These are phyloP conservation scores for Physella acuta DNA, from an alignment of 1,140 invertebrate species.

Conservation along the genomic window DNA sequence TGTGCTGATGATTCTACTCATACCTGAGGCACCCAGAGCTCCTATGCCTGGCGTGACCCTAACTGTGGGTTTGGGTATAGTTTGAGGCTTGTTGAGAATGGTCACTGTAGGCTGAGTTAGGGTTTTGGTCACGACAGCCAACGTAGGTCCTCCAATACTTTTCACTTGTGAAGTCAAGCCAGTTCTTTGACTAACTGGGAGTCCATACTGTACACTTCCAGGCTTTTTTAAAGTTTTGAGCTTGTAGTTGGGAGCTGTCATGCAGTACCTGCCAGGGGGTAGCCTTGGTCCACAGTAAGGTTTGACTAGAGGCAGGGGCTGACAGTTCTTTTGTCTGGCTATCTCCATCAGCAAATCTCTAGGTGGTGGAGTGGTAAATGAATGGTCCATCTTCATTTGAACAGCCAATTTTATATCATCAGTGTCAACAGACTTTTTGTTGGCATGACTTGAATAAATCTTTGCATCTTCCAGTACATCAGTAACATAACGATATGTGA, in stretches of 20 bases:
- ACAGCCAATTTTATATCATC: constrained; percentile 90
- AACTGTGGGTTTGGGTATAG: constrained; percentile 18
- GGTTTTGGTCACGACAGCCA: constrained; percentile 15
- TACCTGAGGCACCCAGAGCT: too few relatives aligned
- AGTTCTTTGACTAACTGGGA: constrained; percentile 7
- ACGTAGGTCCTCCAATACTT: neutral
- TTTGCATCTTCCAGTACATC: constrained; percentile 89
- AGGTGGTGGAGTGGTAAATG: constrained; percentile 86
- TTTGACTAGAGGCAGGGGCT: constrained; percentile 85
- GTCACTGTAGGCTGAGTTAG: constrained; percentile 20
- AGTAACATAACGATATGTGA: constrained; percentile 92
- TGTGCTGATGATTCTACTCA: too few relatives aligned
- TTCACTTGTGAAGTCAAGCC: constrained; percentile 19
- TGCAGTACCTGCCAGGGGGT: constrained; percentile 86
- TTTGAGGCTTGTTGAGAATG: constrained; percentile 13
- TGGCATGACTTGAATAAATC: constrained; percentile 84
- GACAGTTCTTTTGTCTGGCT: constrained; percentile 83
- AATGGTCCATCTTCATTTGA: constrained; percentile 83
- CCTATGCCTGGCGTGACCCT: constrained; percentile 18
- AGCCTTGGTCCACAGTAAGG: constrained; percentile 85
- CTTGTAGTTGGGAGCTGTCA: constrained; percentile 79
- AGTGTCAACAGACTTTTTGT: constrained; percentile 87
- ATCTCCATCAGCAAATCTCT: constrained; percentile 86
- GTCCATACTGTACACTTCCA: constrained; percentile 9
- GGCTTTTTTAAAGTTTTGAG: constrained; percentile 61